These are phyloP conservation scores for Copidosoma aretas DNA, from an alignment of 2,888 invertebrate species.

Conservation along the genomic window DNA sequence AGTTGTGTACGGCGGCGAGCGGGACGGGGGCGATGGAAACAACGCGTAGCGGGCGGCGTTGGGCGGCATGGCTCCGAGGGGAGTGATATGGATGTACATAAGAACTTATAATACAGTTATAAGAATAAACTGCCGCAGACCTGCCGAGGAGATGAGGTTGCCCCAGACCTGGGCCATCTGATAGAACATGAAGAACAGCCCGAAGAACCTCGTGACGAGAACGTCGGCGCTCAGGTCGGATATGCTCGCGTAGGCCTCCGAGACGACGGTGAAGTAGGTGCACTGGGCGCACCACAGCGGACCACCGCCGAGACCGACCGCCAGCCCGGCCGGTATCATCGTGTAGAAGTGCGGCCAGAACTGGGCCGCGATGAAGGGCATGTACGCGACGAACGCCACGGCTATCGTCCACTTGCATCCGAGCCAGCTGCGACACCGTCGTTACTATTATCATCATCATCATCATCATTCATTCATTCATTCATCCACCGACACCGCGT, in stretches of 20 bases:
- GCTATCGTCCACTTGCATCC: slow-evolving; percentile 92
- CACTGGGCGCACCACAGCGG: slow-evolving; percentile 97
- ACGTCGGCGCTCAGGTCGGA: slow-evolving; percentile 75
- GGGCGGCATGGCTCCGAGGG: too few species aligned
- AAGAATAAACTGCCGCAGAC: slow-evolving; percentile 65
- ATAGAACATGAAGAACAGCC: slow-evolving; percentile 95
- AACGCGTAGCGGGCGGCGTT: too few species aligned
- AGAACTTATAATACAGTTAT: too few species aligned
- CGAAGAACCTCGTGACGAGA: slow-evolving; percentile 89
- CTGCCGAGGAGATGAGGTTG: slow-evolving; percentile 86
- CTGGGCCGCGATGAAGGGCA: slow-evolving; percentile 89
- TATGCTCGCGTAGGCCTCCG: slow-evolving; percentile 79
- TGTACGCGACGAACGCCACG: slow-evolving; percentile 84
- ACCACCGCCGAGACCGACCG: slow-evolving; percentile 88
- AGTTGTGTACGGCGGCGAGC: too few species aligned
- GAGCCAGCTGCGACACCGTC: slow-evolving; percentile 71
- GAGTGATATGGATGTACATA: too few species aligned
- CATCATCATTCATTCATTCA: too few species aligned
- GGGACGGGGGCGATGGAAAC: too few species aligned
- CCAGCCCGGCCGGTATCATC: slow-evolving; percentile 81
- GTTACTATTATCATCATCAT: neutral
- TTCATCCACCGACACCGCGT: too few species aligned
- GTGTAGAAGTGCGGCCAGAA: slow-evolving; percentile 87
- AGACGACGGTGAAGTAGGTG: slow-evolving; percentile 85
- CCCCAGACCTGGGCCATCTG: slow-evolving; percentile 97